Conservation (phyloP, 2,888 invertebrate genomes). For the Dicyrtomina minuta region DNA sequence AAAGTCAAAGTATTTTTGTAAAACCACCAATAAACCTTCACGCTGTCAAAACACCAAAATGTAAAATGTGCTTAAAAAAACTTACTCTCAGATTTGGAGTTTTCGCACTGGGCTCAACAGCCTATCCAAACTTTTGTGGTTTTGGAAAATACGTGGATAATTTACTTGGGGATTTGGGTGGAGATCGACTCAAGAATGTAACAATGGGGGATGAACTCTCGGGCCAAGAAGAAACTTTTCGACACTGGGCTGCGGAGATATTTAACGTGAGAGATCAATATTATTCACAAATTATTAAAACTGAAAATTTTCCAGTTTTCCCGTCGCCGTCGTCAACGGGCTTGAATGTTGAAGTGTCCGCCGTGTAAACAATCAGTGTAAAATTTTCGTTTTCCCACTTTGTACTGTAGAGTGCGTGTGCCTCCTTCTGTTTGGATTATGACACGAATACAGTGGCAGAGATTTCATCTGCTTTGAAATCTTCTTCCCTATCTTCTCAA, state of each 20-base stretch:
- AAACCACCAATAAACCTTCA: too few relatives aligned
- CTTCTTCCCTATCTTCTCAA: constrained; percentile 69
- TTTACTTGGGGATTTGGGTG: constrained; percentile 84
- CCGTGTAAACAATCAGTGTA: too few relatives aligned
- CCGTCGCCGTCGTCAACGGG: too few relatives aligned
- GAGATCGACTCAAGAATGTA: constrained; percentile 79
- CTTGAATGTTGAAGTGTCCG: too few relatives aligned
- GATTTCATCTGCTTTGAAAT: constrained; percentile 76
- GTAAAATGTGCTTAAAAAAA: too few relatives aligned
- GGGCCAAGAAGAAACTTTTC: constrained; percentile 92
- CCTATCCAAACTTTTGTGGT: constrained; percentile 94
- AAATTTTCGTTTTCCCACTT: too few relatives aligned
- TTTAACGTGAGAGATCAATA: constrained; percentile 72
- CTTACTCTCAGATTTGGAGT: constrained; percentile 90
- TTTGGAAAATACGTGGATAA: constrained; percentile 93
- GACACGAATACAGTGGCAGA: constrained; percentile 83
- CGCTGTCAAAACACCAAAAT: too few relatives aligned
- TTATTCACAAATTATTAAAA: not conserved
- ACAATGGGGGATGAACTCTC: constrained; percentile 92
- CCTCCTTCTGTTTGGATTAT: constrained; percentile 89
- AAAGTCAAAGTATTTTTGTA: too few relatives aligned
- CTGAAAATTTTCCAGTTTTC: too few relatives aligned
- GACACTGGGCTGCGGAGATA: constrained; percentile 85
- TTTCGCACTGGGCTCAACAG: constrained; percentile 90
- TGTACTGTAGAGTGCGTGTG: constrained; percentile 90